These are phyloP conservation scores for Plectus sambesii DNA, from an alignment of 1,140 invertebrate species.

Conservation along the genomic window DNA sequence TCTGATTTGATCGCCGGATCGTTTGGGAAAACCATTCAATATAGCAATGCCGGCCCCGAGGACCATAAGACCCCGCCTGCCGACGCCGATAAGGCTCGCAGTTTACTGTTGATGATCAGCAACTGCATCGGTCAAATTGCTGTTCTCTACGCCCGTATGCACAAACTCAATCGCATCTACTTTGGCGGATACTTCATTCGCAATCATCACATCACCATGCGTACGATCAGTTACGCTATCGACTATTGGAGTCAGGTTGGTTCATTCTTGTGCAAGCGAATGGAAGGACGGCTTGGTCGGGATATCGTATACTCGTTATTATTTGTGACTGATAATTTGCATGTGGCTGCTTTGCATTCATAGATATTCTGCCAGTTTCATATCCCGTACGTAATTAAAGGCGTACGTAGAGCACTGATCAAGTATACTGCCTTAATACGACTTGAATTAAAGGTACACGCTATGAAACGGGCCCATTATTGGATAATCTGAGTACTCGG, in stretches of 20 bases:
- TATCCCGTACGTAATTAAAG: too few relatives aligned
- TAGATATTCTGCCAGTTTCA: background rate
- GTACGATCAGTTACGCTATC: conserved; percentile 61
- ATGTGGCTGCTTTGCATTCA: too few relatives aligned
- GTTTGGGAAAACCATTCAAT: conserved; percentile 59
- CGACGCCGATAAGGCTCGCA: conserved; percentile 60
- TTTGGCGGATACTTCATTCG: conserved; percentile 67
- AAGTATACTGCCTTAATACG: too few relatives aligned
- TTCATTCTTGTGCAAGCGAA: conserved; percentile 9
- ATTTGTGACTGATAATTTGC: background rate
- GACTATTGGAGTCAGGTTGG: conserved; percentile 62
- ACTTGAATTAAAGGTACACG: too few relatives aligned
- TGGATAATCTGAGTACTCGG: too few relatives aligned
- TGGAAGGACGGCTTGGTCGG: too few relatives aligned
- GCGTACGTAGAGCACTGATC: too few relatives aligned
- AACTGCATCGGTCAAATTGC: conserved; percentile 64
- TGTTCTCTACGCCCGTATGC: conserved; percentile 21
- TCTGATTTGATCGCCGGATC: conserved; percentile 64
- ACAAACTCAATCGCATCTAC: conserved; percentile 53
- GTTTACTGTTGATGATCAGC: conserved; percentile 61
- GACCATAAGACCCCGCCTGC: conserved; percentile 5
- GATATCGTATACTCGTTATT: background rate
- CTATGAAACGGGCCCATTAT: too few relatives aligned
- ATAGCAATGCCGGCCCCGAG: conserved; percentile 30
- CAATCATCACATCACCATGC: conserved; percentile 64